phyloP scores from a whole-genome alignment of 2,888 invertebrate species.

The Dryadula phaetusa region DNA sequence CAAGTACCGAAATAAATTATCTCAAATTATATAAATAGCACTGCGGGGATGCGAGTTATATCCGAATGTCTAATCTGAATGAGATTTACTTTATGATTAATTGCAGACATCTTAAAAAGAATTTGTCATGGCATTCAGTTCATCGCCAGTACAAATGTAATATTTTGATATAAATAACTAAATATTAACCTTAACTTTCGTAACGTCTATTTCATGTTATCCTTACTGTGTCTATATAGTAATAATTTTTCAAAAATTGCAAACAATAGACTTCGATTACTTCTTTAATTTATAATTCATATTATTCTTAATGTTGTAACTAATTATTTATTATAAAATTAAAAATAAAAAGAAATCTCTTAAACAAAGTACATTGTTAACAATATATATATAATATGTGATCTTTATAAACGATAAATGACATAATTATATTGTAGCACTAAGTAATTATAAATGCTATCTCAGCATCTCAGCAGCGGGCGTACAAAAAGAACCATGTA shows the following conservation, averaged over 20 bases:
- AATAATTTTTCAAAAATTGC: too few relatives aligned
- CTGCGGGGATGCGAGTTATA: neutral
- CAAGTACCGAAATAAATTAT: constrained; percentile 52
- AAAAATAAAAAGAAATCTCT: neutral
- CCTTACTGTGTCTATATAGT: too few relatives aligned
- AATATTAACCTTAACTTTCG: too few relatives aligned
- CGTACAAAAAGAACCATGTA: constrained; percentile 15
- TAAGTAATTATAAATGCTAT: neutral
- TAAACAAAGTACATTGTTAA: neutral
- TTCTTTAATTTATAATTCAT: too few relatives aligned
- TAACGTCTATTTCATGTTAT: too few relatives aligned
- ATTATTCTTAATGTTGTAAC: neutral
- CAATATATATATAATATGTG: neutral
- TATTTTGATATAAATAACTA: too few relatives aligned
- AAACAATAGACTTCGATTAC: too few relatives aligned
- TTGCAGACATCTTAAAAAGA: neutral
- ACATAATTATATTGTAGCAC: neutral
- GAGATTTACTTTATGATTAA: constrained; percentile 4
- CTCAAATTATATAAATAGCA: constrained; percentile 26
- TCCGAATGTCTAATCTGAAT: constrained; percentile 1
- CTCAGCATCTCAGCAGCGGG: constrained; percentile 9
- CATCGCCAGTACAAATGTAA: too few relatives aligned
- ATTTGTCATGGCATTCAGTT: too few relatives aligned
- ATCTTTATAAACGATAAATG: neutral
- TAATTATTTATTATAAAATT: neutral